Percentiles rank a stretch among this genome's conserved stretches.
Evolutionary conservation across 2,113 vertebrate genomes (phyloP).

Genomic region (Sardina pilchardus): DNA sequence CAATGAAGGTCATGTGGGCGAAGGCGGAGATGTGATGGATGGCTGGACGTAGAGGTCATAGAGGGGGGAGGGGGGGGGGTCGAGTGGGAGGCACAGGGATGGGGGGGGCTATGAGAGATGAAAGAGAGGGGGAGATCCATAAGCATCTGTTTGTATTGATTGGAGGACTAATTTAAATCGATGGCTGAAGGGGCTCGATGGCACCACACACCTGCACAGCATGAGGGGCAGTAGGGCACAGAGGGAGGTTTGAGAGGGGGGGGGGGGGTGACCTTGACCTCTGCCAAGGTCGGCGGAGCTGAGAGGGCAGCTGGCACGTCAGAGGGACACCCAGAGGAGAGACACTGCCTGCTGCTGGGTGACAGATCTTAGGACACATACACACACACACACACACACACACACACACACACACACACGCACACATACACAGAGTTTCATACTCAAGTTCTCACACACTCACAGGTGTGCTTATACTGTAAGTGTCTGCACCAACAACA

Average conservation of each 20-base stretch:
- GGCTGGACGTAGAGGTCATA: background rate
- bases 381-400: background rate
- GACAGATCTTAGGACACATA: slow-evolving; percentile 1
- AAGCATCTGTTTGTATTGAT: slow-evolving; percentile 36
- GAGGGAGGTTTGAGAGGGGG: background rate
- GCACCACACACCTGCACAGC: background rate
- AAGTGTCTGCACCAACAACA: background rate
- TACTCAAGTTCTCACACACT: background rate
- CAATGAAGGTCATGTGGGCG: background rate
- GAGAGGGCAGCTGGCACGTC: slow-evolving; percentile 28
- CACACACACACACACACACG: background rate
- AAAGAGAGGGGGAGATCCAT: background rate
- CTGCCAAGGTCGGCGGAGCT: slow-evolving; percentile 24
- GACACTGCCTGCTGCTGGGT: background rate
- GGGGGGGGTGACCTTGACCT: slow-evolving; percentile 43
- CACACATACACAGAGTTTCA: background rate
- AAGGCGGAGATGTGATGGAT: background rate
- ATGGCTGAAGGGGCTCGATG: slow-evolving; percentile 12
- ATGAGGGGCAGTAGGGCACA: background rate
- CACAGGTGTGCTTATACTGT: background rate
- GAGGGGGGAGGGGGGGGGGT: background rate
- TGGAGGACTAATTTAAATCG: slow-evolving; percentile 32
- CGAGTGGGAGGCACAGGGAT: background rate
- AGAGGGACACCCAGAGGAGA: background rate
- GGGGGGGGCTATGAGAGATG: background rate